phyloP scores from a whole-genome alignment of 2,113 vertebrate genomes.

The Dascyllus trimaculatus region DNA sequence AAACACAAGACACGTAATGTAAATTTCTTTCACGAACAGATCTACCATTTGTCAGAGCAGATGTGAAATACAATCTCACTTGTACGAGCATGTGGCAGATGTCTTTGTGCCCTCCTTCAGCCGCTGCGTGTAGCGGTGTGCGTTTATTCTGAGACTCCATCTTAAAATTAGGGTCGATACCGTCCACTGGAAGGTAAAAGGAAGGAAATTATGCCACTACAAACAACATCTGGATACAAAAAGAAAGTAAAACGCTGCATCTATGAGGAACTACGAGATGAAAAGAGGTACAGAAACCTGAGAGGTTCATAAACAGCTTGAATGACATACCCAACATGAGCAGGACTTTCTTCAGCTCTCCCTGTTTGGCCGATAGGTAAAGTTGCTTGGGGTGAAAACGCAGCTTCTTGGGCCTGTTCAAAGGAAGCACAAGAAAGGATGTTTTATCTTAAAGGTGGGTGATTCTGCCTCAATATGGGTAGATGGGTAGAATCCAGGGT shows the following conservation, averaged over 20 bases:
- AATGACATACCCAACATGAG: slow-evolving; percentile 91
- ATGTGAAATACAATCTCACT: slow-evolving; percentile 67
- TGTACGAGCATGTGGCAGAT: slow-evolving; percentile 98
- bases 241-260: not conserved
- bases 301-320: not conserved
- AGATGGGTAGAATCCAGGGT: no score
- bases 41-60: not conserved
- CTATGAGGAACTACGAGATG: no score
- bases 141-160: slow-evolving; percentile 96
- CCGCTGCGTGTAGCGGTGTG: slow-evolving; percentile 93
- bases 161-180: slow-evolving; percentile 98
- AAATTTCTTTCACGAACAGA: not conserved
- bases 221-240: not conserved
- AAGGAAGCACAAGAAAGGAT: slow-evolving; percentile 8
- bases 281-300: not conserved
- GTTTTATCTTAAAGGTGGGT: not conserved
- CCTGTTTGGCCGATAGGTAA: slow-evolving; percentile 96
- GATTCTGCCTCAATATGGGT: no score
- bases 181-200: slow-evolving; percentile 88
- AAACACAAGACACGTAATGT: slow-evolving; percentile 12
- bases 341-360: slow-evolving; percentile 96
- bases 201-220: not conserved
- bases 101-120: slow-evolving; percentile 93
- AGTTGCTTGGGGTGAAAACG: slow-evolving; percentile 98
- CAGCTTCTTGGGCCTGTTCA: slow-evolving; percentile 94